A percentile compares a stretch with the other conserved stretches of the same genome.
phyloP scores from a whole-genome alignment of 1,140 invertebrate species.

The Notospermus geniculatus region DNA sequence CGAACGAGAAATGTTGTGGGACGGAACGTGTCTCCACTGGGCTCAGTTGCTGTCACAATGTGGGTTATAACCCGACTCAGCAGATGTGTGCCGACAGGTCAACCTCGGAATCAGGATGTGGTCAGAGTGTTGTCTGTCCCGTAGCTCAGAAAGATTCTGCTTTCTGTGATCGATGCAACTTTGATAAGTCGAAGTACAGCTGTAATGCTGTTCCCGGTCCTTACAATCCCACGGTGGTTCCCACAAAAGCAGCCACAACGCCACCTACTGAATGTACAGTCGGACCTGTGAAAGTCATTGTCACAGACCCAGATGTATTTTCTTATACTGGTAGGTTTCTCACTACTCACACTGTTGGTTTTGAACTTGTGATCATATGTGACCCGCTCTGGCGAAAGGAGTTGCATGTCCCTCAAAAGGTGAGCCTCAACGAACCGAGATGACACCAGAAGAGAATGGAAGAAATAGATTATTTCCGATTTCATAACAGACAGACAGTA shows the following conservation, averaged over 20 bases:
- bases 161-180: slow-evolving; percentile 49
- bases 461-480: no score
- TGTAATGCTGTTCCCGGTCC: slow-evolving; percentile 38
- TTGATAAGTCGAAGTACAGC: slow-evolving; percentile 29
- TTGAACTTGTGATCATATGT: no score
- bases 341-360: no score
- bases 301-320: no score
- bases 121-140: slow-evolving; percentile 42
- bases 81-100: slow-evolving; percentile 50
- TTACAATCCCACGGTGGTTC: slow-evolving; percentile 13
- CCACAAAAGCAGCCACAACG: slow-evolving; percentile 16
- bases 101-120: slow-evolving; percentile 43
- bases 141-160: slow-evolving; percentile 27
- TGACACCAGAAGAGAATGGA: no score
- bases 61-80: slow-evolving; percentile 39
- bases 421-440: no score
- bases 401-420: no score
- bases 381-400: no score
- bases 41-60: slow-evolving; percentile 46
- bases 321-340: no score
- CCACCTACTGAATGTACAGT: slow-evolving; percentile 15
- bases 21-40: slow-evolving; percentile 38
- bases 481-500: no score
- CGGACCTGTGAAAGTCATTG: background rate
- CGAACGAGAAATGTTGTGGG: slow-evolving; percentile 51